phyloP scores from a whole-genome alignment of 1,140 invertebrate species.

The Alviniconcha marisindica region DNA sequence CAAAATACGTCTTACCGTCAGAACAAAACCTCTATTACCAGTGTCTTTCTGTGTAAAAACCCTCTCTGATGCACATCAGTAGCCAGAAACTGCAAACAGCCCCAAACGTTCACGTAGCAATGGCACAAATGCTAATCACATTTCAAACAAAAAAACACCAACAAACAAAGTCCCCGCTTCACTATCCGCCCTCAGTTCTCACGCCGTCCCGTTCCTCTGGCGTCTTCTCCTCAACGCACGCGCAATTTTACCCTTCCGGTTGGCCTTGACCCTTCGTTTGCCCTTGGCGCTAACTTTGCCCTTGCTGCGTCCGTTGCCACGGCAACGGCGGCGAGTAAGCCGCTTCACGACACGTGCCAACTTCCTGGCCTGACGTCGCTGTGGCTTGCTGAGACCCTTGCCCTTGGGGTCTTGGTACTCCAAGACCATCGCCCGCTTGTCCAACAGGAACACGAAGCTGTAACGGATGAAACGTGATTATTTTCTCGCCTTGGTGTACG shows the following conservation, averaged over 20 bases:
- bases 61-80: too few relatives aligned
- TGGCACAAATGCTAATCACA: constrained; percentile 26
- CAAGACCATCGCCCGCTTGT: constrained; percentile 43
- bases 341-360: constrained; percentile 39
- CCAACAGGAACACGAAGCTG: constrained; percentile 53
- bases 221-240: constrained; percentile 6
- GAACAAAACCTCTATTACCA: too few relatives aligned
- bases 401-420: constrained; percentile 29
- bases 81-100: too few relatives aligned
- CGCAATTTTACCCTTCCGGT: constrained; percentile 21
- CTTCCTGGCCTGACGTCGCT: constrained; percentile 36
- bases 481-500: not conserved
- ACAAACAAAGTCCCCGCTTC: too few relatives aligned
- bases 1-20: too few relatives aligned
- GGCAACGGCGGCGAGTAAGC: constrained; percentile 39
- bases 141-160: not conserved
- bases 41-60: too few relatives aligned
- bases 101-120: not conserved
- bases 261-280: constrained; percentile 32
- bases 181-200: not conserved
- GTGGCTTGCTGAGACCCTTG: constrained; percentile 21
- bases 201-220: not conserved
- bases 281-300: not conserved
- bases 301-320: not conserved
- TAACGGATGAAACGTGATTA: not conserved